Evolutionary conservation across 2,888 invertebrate species (phyloP).

Genomic region (Apotomis turbidana): DNA sequence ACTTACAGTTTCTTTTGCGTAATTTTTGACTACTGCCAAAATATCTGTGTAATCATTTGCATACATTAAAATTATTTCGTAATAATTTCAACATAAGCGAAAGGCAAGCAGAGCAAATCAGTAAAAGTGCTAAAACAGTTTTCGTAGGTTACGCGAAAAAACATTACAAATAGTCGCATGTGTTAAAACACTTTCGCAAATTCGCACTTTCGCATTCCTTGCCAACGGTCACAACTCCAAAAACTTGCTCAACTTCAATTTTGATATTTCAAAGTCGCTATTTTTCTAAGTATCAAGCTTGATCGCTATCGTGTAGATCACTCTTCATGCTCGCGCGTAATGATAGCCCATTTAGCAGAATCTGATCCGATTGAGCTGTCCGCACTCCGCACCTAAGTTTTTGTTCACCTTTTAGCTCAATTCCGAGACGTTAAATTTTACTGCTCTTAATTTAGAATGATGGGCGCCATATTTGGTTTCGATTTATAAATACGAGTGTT

Average conservation of each 20-base stretch:
- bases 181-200: background rate
- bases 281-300: constrained; percentile 25
- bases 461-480: constrained; percentile 8
- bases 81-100: background rate
- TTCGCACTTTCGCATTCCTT: constrained; percentile 7
- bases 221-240: background rate
- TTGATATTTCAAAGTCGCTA: background rate
- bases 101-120: background rate
- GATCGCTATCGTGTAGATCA: constrained; percentile 33
- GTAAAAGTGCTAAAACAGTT: background rate
- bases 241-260: constrained; percentile 16
- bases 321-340: constrained; percentile 56
- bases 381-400: constrained; percentile 44
- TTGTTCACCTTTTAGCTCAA: constrained; percentile 30
- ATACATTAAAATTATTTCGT: too few species aligned
- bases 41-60: too few species aligned
- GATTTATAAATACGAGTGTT: background rate
- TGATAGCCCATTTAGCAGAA: constrained; percentile 71
- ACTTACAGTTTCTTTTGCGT: too few species aligned
- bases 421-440: constrained; percentile 26
- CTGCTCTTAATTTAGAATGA: constrained; percentile 8
- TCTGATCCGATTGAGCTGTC: constrained; percentile 66
- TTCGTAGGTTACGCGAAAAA: background rate
- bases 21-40: too few species aligned
- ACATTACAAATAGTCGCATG: background rate